Evolutionary conservation across 2,888 invertebrate genomes (phyloP), one percentile per base, ranked within the genome.

Genomic region (Bugulina stolonifera): DNA sequence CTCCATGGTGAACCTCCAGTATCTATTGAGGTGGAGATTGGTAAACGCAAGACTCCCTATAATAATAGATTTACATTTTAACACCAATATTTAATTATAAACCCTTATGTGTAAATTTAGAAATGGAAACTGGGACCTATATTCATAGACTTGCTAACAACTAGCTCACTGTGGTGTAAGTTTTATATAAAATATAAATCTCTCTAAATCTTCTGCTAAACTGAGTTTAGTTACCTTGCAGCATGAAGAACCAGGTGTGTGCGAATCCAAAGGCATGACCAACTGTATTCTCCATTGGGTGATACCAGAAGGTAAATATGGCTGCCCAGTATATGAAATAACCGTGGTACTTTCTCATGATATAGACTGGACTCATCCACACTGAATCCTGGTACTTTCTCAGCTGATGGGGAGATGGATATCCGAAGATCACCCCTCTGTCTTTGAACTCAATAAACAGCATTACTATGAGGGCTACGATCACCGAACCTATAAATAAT

Each of bases 291-390:
- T 76, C 76, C 76, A 76, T 75, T 5, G 76, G 76, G 58, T 76
- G 76, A 43, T 76, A 76, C 76, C 76, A 76, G 70, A 76, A 76
- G 14, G 76, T 76, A 58, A 75, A 76, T n/a, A 75, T 72, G 25
- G 73, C 72, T 0, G 73, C 76, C 76, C 76, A 76, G 29, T 75
- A 64, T 54, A 75, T 76, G 5, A 74, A 73, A 72, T 76, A 76
- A 23, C 76, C 76, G 72, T 76, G 76, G 74, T 75, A 76, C 69
- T 71, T 69, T n/a, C 75, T 57, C 1, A 76, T 35, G 10, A 76
- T 32, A 71, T 75, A 69, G 27, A 74, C 70, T 1, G 76, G 76
- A 69, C 64, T 64, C 64, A 64, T 64, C 64, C 64, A 64, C 14
- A 64, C 43, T 18, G 69, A 64, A 27, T 64, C 27, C 32, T 64